Evolutionary conservation across 2,888 invertebrate species (phyloP).

Genomic region (Trilocha varians): DNA sequence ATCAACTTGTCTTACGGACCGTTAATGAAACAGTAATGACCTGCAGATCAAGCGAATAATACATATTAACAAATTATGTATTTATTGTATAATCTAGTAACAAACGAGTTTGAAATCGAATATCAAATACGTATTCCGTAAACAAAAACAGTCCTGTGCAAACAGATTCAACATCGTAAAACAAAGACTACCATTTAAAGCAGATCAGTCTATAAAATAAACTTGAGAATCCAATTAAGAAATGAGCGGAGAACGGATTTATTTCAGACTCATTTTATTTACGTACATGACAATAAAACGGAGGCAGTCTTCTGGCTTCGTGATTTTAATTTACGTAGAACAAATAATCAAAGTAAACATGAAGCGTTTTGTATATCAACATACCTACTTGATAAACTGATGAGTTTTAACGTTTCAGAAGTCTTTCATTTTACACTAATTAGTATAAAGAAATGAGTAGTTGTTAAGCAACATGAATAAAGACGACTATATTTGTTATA

Average conservation of each 20-base stretch:
- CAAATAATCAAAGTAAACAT: too few relatives aligned
- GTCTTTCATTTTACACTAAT: too few relatives aligned
- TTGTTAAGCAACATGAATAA: too few relatives aligned
- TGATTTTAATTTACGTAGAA: slow-evolving; percentile 5
- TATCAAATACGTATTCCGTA: neutral
- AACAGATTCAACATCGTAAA: slow-evolving; percentile 53
- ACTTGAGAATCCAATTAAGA: slow-evolving; percentile 67
- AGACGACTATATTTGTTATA: too few relatives aligned
- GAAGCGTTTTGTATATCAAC: too few relatives aligned
- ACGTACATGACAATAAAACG: slow-evolving; percentile 50
- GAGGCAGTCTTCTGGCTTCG: slow-evolving; percentile 31
- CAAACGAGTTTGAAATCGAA: neutral
- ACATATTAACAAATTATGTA: too few relatives aligned
- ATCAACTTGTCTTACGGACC: too few relatives aligned
- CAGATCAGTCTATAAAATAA: slow-evolving; percentile 61
- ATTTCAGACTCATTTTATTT: slow-evolving; percentile 51
- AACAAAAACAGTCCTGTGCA: slow-evolving; percentile 12
- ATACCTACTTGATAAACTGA: too few relatives aligned
- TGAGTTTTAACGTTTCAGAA: too few relatives aligned
- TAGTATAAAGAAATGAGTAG: too few relatives aligned
- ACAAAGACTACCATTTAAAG: slow-evolving; percentile 45
- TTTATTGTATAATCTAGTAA: neutral
- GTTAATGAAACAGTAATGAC: too few relatives aligned
- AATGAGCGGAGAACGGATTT: slow-evolving; percentile 58
- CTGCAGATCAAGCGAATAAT: too few relatives aligned